Base-by-base conservation (phyloP, 2,113 vertebrate genomes). In the Nothobranchius furzeri region DNA sequence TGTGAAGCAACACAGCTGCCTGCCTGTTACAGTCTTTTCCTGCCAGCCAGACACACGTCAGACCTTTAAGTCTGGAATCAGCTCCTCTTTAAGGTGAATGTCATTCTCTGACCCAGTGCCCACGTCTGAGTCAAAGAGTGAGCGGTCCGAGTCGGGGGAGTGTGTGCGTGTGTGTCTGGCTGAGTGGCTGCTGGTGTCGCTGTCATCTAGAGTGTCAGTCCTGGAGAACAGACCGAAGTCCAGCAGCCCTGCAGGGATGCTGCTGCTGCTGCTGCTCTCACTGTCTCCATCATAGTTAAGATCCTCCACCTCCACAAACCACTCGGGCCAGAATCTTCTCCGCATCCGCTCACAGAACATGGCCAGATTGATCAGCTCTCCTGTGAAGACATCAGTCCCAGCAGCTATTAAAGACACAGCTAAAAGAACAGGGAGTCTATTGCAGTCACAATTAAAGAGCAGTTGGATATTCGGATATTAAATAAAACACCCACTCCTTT, bases 331-430 rank as follows among this genome's bases (percentile, higher is more conserved):
- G 85, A 98, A 98, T 90, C 89, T 94, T 84, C 95, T 93, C 70
- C 96, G 90, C 89, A 98, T 98, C 74, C 97, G 94, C 88, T 99
- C 98, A 48, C 97, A 99, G 88, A 98, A 98, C 95, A 97, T 96
- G 71, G 96, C 95, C 17, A 99, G 92, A 80, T 99, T 98, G 85
- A 97, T 96, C 49, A 98, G 92, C 83, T 98, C 97, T 70, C 96
- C 98, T 98, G 92, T 8, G 61, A 70, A 64, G 65, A 76, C 40
- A 69, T 17, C 45, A 72, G 51, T 43, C 43, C 60, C 50, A 65
- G 24, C 17, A 24, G 12, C 45, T 46, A 68, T 53, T 25, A 56
- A 14, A 76, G 59, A 60, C 24, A 36, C 11, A 69, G 25, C 14
- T 24, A 49, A 7, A 40, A 62, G 68, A 51, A 20, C 58, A 73